Base-by-base conservation (phyloP, 1,140 invertebrate species). In the Penaeus chinensis region DNA sequence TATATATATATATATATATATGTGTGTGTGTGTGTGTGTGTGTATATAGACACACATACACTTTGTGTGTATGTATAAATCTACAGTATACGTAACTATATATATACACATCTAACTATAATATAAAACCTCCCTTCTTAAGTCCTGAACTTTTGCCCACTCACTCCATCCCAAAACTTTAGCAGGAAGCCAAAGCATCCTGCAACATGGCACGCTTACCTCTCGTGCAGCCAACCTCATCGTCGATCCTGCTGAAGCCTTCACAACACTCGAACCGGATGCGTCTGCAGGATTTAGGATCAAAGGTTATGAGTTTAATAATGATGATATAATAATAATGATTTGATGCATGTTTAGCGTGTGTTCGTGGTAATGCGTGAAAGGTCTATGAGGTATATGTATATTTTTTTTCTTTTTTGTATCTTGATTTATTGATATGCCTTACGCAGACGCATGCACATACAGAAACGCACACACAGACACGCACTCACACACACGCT, bases 241-340 rank as follows among this genome's bases (percentile, higher is more conserved):
- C 92, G 0, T 89, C 88, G 16, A 93, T 90, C 89, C 91, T 91
- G 74, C 92, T 91, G 85, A 91, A 94, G 2, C 94, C 94, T 89
- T 93, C 92, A 84, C 94, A 94, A 77, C 94, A 94, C 86, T 94
- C 93, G 86, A 93, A 94, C 18, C 92, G 91, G 8, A 93, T 91
- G 8, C 93, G 90, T 32, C 93, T 94, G 90, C n/a, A 90, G 84
- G 66, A 27, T n/a, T n/a, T 22, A 63, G 13, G 82, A 69, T 76
- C 42, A 85, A 85, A 74, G 37, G 61, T 78, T 20, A 27, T 61
- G 22, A 85, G 66, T 80, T n/a, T 42, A 7, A 42, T 42, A 42
- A 7, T 42, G 7, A 37, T 37, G 37, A 16, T 18, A 16, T 18
- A 16, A 65, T n/a, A 65, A 16, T 18, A 16, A 65, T n/a, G n/a